phyloP scores from a whole-genome alignment of 2,113 vertebrate genomes.

The Nematolebias whitei region DNA sequence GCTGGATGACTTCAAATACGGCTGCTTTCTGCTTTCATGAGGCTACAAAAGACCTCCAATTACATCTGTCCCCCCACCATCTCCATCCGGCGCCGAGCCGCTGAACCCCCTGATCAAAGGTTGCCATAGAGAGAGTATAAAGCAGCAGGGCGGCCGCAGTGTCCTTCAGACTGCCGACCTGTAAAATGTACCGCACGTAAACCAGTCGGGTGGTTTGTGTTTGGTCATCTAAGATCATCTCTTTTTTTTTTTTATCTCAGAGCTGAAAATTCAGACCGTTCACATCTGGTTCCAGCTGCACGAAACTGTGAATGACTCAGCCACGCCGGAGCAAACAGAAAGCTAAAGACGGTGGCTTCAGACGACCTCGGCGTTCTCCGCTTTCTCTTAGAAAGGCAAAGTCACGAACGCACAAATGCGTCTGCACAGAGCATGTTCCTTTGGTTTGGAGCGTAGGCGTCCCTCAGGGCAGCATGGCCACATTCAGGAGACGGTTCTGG shows the following conservation, averaged over 20 bases:
- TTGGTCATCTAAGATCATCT: not conserved
- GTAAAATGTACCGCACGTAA: conserved; percentile 1
- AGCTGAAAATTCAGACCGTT: not conserved
- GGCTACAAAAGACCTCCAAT: conserved; percentile 57
- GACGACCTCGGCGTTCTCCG: too few species aligned
- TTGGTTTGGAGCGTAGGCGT: not conserved
- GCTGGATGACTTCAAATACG: conserved; percentile 42
- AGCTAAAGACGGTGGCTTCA: too few species aligned
- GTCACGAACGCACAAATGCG: not conserved
- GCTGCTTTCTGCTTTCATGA: conserved; percentile 30
- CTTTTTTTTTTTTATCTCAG: not conserved
- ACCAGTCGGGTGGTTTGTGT: conserved; percentile 7
- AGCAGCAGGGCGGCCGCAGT: conserved; percentile 16
- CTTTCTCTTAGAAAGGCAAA: not conserved
- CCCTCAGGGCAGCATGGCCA: too few species aligned
- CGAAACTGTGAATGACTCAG: too few species aligned
- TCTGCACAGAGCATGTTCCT: not conserved
- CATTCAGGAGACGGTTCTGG: not conserved
- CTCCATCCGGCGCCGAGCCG: conserved; percentile 18
- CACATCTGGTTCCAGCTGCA: too few species aligned
- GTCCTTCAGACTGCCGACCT: conserved; percentile 16
- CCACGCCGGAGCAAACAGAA: too few species aligned
- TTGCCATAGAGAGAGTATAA: conserved; percentile 68
- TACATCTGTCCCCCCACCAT: conserved; percentile 16
- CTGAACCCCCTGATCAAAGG: conserved; percentile 63